Conservation (phyloP, 1,140 invertebrate genomes). For the Heliconius nattereri region DNA sequence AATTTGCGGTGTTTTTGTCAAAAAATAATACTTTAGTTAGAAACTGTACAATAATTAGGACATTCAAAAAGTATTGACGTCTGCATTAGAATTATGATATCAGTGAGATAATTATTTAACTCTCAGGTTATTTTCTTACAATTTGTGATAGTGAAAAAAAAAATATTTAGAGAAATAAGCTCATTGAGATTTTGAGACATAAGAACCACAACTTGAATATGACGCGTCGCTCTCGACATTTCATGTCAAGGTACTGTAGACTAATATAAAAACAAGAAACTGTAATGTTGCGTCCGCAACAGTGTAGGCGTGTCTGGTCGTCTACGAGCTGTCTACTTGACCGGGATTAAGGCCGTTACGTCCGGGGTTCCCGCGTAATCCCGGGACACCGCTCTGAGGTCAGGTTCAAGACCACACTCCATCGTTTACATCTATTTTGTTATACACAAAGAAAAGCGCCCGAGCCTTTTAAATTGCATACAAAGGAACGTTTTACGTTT, state of each 20-base stretch:
- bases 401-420: slow-evolving; percentile 46
- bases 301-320: slow-evolving; percentile 35
- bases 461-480: slow-evolving; percentile 14
- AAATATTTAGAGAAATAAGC: too few relatives aligned
- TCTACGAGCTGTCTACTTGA: slow-evolving; percentile 41
- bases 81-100: too few relatives aligned
- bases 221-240: not conserved
- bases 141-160: too few relatives aligned
- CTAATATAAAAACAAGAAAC: not conserved
- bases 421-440: slow-evolving; percentile 16
- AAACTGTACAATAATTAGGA: too few relatives aligned
- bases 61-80: too few relatives aligned
- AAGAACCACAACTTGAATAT: not conserved
- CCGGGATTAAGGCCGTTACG: slow-evolving; percentile 44
- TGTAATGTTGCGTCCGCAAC: not conserved
- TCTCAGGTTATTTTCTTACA: too few relatives aligned
- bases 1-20: not conserved
- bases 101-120: too few relatives aligned
- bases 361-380: slow-evolving; percentile 41
- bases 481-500: not conserved
- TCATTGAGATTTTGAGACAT: too few relatives aligned
- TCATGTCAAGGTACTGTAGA: not conserved
- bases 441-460: slow-evolving; percentile 14
- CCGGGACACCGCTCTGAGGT: slow-evolving; percentile 40
- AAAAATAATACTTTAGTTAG: not conserved